Percentiles rank a stretch among this genome's conserved stretches.
phyloP scores from a whole-genome alignment of 1,140 invertebrate genomes.

The Dysdera silvatica region DNA sequence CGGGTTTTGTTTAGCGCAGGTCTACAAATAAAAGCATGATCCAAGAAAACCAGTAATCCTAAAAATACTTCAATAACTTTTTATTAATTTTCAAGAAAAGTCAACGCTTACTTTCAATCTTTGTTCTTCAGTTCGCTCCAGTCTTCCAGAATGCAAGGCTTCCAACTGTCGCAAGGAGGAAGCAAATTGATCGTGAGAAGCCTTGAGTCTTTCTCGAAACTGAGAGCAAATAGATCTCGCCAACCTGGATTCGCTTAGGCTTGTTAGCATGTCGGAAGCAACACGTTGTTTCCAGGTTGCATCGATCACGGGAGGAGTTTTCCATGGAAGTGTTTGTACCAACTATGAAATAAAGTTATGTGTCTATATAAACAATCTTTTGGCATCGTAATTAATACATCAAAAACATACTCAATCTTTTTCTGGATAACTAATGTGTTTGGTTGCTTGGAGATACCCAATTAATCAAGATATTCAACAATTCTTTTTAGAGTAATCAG shows the following conservation, averaged over 20 bases:
- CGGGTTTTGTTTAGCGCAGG: background rate
- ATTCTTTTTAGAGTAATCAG: no score
- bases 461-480: no score
- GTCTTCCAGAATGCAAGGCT: constrained; percentile 57
- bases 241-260: constrained; percentile 60
- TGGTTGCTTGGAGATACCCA: no score
- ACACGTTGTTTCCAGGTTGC: constrained; percentile 64
- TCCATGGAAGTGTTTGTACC: constrained; percentile 54
- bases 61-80: constrained; percentile 24
- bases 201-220: constrained; percentile 51
- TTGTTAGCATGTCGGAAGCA: constrained; percentile 62
- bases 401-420: background rate
- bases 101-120: constrained; percentile 48
- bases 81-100: background rate
- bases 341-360: constrained; percentile 41
- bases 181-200: constrained; percentile 62
- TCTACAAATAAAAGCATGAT: no score
- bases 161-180: constrained; percentile 57
- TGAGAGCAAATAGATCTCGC: constrained; percentile 70
- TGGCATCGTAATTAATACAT: background rate
- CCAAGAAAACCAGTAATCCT: no score
- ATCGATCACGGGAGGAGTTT: constrained; percentile 55
- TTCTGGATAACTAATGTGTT: no score
- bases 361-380: background rate
- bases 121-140: constrained; percentile 75